phyloP scores from a whole-genome alignment of 2,113 vertebrate species.

The Ciconia boyciana region DNA sequence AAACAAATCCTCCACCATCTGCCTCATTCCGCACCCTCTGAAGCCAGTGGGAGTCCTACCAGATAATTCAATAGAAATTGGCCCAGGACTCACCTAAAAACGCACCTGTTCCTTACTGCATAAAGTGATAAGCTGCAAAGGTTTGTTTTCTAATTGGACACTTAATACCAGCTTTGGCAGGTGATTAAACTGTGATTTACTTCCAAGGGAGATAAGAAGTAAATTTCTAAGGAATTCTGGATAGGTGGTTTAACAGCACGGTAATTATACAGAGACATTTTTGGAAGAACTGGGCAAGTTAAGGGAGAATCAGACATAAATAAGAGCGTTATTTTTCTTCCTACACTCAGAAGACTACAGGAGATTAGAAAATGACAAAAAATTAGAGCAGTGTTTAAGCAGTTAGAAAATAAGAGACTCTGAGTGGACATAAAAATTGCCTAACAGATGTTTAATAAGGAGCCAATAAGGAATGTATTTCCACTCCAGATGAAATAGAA shows the following conservation, averaged over 20 bases:
- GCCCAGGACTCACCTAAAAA: conserved; percentile 31
- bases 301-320: background rate
- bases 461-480: conserved; percentile 7
- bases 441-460: background rate
- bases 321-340: conserved; percentile 15
- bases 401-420: conserved; percentile 9
- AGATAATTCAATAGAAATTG: conserved; percentile 43
- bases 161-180: conserved; percentile 64
- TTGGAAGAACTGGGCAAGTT: background rate
- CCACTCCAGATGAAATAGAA: conserved; percentile 13
- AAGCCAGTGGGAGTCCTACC: conserved; percentile 16
- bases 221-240: conserved; percentile 57
- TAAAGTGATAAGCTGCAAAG: conserved; percentile 46
- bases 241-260: background rate
- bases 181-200: conserved; percentile 64
- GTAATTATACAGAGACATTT: conserved; percentile 37
- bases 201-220: conserved; percentile 60
- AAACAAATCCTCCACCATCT: conserved; percentile 24
- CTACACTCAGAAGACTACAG: background rate
- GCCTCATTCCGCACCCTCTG: background rate
- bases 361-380: conserved; percentile 22
- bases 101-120: conserved; percentile 37
- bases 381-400: background rate
- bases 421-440: background rate
- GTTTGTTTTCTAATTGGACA: conserved; percentile 62